Conservation (phyloP, 2,888 invertebrate species). For the Drosophila leonis region DNA sequence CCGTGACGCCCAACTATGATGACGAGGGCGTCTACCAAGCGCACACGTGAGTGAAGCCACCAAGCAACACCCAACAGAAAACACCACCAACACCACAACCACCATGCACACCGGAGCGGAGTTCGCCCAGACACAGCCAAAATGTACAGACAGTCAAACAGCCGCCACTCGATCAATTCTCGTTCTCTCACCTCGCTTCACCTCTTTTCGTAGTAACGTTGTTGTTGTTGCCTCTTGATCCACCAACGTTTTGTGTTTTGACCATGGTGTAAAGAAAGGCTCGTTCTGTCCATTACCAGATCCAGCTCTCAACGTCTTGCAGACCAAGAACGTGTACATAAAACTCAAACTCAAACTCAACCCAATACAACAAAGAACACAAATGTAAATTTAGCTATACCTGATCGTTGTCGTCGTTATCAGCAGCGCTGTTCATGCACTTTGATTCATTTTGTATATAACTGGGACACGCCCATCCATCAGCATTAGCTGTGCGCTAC, state of each 20-base stretch:
- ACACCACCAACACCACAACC: slow-evolving; percentile 23
- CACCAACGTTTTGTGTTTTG: slow-evolving; percentile 52
- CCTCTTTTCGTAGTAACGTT: slow-evolving; percentile 64
- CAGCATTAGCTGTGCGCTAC: slow-evolving; percentile 66
- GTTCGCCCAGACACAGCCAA: slow-evolving; percentile 42
- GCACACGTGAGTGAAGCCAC: slow-evolving; percentile 84
- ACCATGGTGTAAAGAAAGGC: slow-evolving; percentile 46
- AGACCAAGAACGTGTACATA: slow-evolving; percentile 65
- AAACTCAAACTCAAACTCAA: slow-evolving; percentile 37
- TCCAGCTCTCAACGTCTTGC: slow-evolving; percentile 48
- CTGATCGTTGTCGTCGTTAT: slow-evolving; percentile 64
- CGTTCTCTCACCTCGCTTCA: slow-evolving; percentile 44
- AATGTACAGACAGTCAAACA: slow-evolving; percentile 56
- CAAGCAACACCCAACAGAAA: slow-evolving; percentile 22
- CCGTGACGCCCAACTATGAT: slow-evolving; percentile 79
- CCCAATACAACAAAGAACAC: slow-evolving; percentile 1
- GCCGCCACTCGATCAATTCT: slow-evolving; percentile 44
- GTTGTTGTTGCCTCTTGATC: slow-evolving; percentile 60
- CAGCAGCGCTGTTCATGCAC: slow-evolving; percentile 42
- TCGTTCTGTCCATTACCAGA: slow-evolving; percentile 22
- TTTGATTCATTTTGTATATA: slow-evolving; percentile 63
- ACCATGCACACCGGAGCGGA: slow-evolving; percentile 39
- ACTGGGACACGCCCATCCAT: slow-evolving; percentile 51
- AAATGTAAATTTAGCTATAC: slow-evolving; percentile 28
- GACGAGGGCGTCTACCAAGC: slow-evolving; percentile 83